phyloP scores from a whole-genome alignment of 2,888 invertebrate species.

The Eristalis tenax region DNA sequence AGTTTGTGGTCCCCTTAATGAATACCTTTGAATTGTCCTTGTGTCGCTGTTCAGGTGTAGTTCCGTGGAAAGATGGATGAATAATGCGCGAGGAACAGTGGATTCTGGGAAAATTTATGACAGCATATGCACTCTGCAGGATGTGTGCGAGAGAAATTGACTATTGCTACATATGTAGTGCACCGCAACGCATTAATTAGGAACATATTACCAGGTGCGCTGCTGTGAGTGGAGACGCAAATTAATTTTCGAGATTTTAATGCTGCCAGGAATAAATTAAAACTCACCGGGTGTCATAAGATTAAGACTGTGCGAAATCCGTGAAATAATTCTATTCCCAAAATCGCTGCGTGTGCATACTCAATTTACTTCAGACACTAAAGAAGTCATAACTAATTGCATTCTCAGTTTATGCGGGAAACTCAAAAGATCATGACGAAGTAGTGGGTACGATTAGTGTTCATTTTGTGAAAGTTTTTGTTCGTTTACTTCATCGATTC shows the following conservation, averaged over 20 bases:
- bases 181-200: constrained; percentile 28
- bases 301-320: background rate
- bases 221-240: background rate
- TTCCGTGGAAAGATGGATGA: constrained; percentile 25
- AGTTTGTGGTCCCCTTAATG: constrained; percentile 54
- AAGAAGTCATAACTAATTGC: too few species aligned
- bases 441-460: too few species aligned
- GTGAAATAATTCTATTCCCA: background rate
- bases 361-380: background rate
- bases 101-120: constrained; percentile 32
- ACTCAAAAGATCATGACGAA: too few species aligned
- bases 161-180: constrained; percentile 23
- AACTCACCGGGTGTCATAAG: background rate
- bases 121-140: constrained; percentile 8
- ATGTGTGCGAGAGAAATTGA: constrained; percentile 14
- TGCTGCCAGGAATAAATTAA: background rate
- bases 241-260: background rate
- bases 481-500: too few species aligned
- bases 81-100: constrained; percentile 41
- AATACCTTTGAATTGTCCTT: constrained; percentile 54
- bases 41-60: constrained; percentile 22
- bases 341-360: background rate
- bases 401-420: too few species aligned
- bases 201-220: constrained; percentile 21
- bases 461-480: too few species aligned